These are phyloP conservation scores for Drosophila siamana DNA, from an alignment of 2,888 invertebrate genomes.

Conservation along the genomic window DNA sequence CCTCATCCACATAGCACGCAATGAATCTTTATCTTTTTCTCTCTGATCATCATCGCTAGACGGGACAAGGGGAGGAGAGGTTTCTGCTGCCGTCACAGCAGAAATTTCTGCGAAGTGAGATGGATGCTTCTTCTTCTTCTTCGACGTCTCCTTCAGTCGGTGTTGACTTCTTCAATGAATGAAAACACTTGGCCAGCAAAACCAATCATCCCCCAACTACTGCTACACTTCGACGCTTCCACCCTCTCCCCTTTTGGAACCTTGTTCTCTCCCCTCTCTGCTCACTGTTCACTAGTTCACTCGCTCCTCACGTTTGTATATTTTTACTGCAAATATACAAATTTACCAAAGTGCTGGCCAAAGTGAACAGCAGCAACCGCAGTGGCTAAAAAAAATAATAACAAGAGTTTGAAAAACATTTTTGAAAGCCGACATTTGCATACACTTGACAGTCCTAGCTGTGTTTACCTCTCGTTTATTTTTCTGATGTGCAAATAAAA, in stretches of 20 bases:
- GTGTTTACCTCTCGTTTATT: too few relatives aligned
- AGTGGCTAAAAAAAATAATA: slow-evolving; percentile 23
- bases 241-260: neutral
- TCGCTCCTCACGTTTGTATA: slow-evolving; percentile 49
- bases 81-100: slow-evolving; percentile 42
- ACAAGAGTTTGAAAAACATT: slow-evolving; percentile 12
- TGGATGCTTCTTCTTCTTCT: slow-evolving; percentile 14
- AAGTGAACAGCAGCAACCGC: slow-evolving; percentile 29
- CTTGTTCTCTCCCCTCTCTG: neutral
- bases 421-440: slow-evolving; percentile 17
- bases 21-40: slow-evolving; percentile 45
- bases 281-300: neutral
- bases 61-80: neutral
- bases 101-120: slow-evolving; percentile 14
- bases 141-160: slow-evolving; percentile 34
- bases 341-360: slow-evolving; percentile 60
- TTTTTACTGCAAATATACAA: slow-evolving; percentile 76
- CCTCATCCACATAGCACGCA: slow-evolving; percentile 17
- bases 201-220: slow-evolving; percentile 30
- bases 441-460: slow-evolving; percentile 31
- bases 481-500: slow-evolving; percentile 1
- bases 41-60: slow-evolving; percentile 17
- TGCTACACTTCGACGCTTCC: neutral
- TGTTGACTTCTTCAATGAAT: slow-evolving; percentile 77
- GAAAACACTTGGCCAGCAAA: slow-evolving; percentile 70